Conservation (phyloP, 2,113 vertebrate genomes). For the Delphinapterus leucas region DNA sequence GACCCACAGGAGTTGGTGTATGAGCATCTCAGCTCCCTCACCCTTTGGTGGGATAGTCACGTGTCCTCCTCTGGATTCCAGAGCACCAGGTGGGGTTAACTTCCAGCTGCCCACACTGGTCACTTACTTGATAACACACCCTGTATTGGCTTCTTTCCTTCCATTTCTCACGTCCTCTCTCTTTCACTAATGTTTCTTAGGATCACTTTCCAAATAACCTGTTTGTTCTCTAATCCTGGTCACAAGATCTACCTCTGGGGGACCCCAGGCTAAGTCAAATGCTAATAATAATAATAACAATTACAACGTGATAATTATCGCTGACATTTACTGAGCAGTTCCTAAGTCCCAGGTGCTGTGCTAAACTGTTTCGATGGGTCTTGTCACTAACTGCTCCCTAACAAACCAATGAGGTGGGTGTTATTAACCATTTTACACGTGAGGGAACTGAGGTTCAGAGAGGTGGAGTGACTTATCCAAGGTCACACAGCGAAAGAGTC, state of each 20-base stretch:
- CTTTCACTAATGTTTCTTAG: not conserved
- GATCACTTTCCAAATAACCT: not conserved
- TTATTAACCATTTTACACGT: not conserved
- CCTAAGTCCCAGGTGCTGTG: not conserved
- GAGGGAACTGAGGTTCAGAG: not conserved
- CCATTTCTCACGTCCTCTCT: not conserved
- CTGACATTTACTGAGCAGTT: not conserved
- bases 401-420: not conserved
- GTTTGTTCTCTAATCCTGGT: not conserved
- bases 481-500: not conserved
- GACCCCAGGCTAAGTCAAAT: not conserved
- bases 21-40: not conserved
- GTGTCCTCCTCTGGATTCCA: not conserved
- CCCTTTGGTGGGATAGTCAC: fast-evolving
- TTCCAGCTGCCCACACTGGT: not conserved
- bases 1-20: not conserved
- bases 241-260: not conserved
- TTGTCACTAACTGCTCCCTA: not conserved
- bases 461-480: not conserved
- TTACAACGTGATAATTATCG: not conserved
- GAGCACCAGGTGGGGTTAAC: fast-evolving
- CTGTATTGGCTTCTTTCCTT: not conserved
- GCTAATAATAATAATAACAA: not conserved
- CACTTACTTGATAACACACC: not conserved
- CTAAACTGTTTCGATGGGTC: not conserved